Conservation (phyloP, 2,113 vertebrate species). For the Megaceryle maxima region DNA sequence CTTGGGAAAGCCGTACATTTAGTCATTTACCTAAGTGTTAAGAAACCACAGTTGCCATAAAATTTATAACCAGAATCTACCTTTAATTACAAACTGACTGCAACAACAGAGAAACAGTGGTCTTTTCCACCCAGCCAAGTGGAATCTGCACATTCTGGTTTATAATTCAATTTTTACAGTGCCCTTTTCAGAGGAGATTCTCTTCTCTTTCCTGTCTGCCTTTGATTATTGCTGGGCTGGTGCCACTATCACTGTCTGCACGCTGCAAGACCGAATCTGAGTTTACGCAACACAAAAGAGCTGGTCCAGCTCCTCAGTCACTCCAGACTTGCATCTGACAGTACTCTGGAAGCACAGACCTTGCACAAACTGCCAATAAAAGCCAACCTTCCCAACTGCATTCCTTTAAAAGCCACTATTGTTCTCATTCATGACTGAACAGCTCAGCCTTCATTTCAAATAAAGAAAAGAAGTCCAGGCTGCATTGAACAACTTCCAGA, state of each 20-base stretch:
- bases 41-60: background rate
- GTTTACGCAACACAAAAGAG: constrained; percentile 10
- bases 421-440: constrained; percentile 63
- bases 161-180: constrained; percentile 34
- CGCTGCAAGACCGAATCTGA: background rate
- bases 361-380: constrained; percentile 55
- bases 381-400: constrained; percentile 39
- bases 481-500: constrained; percentile 52
- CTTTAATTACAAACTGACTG: constrained; percentile 56
- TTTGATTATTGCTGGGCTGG: constrained; percentile 50
- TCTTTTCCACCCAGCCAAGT: constrained; percentile 30
- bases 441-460: constrained; percentile 32
- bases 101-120: constrained; percentile 17
- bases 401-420: constrained; percentile 67
- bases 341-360: constrained; percentile 35
- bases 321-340: constrained; percentile 54
- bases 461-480: background rate
- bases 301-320: constrained; percentile 35
- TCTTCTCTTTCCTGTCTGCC: constrained; percentile 43
- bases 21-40: background rate
- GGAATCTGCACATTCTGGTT: constrained; percentile 23
- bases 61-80: background rate
- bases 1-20: background rate
- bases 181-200: constrained; percentile 28
- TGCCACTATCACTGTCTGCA: constrained; percentile 3